phyloP scores from a whole-genome alignment of 2,113 vertebrate species.

The Antechinus flavipes region DNA sequence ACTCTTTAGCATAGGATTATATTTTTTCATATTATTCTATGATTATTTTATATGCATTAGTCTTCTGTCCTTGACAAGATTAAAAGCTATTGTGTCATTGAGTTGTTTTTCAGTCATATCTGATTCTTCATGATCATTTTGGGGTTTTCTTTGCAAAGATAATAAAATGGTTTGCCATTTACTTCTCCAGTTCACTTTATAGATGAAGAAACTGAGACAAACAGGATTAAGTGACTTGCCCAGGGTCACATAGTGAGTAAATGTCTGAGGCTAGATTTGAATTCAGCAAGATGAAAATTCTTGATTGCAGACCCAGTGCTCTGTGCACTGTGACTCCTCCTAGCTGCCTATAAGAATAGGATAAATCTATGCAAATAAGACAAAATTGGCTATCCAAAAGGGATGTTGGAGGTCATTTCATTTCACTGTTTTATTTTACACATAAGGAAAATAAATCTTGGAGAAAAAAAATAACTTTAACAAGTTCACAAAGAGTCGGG shows the following conservation, averaged over 20 bases:
- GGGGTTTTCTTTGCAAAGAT: background rate
- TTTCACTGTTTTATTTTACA: background rate
- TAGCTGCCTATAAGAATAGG: background rate
- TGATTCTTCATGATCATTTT: background rate
- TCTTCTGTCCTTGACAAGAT: background rate
- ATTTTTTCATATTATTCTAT: background rate
- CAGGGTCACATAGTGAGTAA: background rate
- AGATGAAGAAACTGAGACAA: background rate
- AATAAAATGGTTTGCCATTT: background rate
- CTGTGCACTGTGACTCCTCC: no score
- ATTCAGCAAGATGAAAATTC: background rate
- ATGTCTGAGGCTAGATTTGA: background rate
- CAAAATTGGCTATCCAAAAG: background rate
- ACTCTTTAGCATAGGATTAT: background rate
- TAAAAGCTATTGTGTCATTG: background rate
- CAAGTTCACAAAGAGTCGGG: background rate
- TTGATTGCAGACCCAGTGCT: background rate
- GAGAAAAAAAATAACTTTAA: background rate
- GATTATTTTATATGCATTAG: background rate
- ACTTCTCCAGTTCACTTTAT: background rate
- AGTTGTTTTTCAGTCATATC: background rate
- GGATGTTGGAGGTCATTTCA: background rate
- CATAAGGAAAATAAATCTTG: background rate
- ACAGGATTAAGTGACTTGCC: background rate
- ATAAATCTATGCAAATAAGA: background rate